Base-by-base conservation (phyloP, 2,113 vertebrate genomes). In the Pleuronectes platessa region DNA sequence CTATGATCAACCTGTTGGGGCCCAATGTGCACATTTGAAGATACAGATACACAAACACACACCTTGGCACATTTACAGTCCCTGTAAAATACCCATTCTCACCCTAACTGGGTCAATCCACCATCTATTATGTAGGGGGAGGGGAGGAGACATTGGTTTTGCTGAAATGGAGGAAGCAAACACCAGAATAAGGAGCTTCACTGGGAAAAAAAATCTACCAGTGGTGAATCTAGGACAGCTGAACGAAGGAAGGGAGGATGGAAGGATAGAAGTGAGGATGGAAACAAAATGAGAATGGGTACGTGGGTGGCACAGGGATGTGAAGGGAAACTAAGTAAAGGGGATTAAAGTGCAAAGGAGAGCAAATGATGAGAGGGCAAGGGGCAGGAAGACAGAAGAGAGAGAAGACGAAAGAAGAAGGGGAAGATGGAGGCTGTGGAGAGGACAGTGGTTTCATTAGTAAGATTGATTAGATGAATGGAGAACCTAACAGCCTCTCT, bases 401-500 rank as follows among this genome's bases (percentile, higher is more conserved):
- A 61, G 47, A 74, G 35, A 31, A 53, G 69, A 71, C 58, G 76
- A 86, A 79, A 62, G 79, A 58, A 35, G 68, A 73, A 67, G 75
- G 74, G 65, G 76, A 70, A 66, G 76, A 84, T 76, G 76, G 80
- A 70, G 77, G 84, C 78, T 76, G 86, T 65, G 85, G 77, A 92
- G 86, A 89, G 89, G 90, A 92, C 84, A 85, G 82, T 74, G 83
- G 82, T 91, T 91, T 93, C 92, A 93, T 93, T 92, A 93, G 91
- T 90, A 88, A 92, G 92, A 93, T 92, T 93, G 92, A 93, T 93
- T 93, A 90, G 89, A 93, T 92, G 92, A 93, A 90, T 85, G 85
- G 85, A 86, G 89, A 91, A 91, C 90, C 92, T 92, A 93, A 92
- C 92, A 90, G 89, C 92, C 91, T 91, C 85, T 90, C 89, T 93